phyloP scores from a whole-genome alignment of 2,888 invertebrate genomes.

The Euproctis similis region DNA sequence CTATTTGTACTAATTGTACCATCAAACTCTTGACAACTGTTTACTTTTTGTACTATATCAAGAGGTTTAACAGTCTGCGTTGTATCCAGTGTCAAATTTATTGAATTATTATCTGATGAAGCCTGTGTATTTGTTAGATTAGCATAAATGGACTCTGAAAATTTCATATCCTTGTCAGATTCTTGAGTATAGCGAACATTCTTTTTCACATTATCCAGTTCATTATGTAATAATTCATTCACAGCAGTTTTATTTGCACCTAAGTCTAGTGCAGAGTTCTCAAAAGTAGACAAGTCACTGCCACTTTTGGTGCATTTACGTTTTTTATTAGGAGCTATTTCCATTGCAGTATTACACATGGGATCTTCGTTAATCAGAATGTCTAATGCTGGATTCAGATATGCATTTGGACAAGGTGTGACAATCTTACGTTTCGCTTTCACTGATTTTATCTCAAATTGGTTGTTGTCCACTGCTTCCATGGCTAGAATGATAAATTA shows the following conservation, averaged over 20 bases:
- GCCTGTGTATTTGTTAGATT: constrained; percentile 30
- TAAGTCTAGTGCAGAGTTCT: constrained; percentile 60
- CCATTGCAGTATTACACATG: constrained; percentile 70
- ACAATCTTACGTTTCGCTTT: constrained; percentile 59
- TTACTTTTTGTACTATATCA: constrained; percentile 5
- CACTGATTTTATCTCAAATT: constrained; percentile 58
- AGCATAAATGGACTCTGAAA: constrained; percentile 44
- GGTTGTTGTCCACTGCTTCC: constrained; percentile 60
- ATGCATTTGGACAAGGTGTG: constrained; percentile 49
- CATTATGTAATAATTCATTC: constrained; percentile 53
- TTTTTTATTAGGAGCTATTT: constrained; percentile 58
- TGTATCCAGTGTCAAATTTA: constrained; percentile 4
- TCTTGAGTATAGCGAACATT: constrained; percentile 31
- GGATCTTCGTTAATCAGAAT: constrained; percentile 63
- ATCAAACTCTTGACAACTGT: too few species aligned
- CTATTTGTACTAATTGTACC: neutral
- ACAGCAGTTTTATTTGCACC: constrained; percentile 51
- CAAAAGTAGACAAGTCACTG: constrained; percentile 49
- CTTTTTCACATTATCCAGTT: constrained; percentile 60
- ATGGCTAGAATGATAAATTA: too few species aligned
- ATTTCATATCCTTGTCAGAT: constrained; percentile 1
- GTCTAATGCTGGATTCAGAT: constrained; percentile 64
- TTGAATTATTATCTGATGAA: constrained; percentile 2
- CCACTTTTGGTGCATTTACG: constrained; percentile 56
- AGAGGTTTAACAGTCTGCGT: constrained; percentile 4